Conservation (phyloP, 2,888 invertebrate genomes). For the Drosophila mercatorum region DNA sequence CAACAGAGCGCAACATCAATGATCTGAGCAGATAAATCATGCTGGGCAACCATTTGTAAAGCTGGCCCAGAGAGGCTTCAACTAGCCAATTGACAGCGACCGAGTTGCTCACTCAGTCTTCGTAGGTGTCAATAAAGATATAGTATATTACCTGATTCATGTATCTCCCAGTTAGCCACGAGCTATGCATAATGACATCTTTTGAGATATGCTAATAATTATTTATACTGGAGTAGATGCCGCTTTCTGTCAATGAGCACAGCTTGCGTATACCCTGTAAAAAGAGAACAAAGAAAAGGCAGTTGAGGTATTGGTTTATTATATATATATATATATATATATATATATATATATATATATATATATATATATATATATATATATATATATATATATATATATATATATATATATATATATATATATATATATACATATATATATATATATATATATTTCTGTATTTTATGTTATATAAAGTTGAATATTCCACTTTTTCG, state of each 20-base stretch:
- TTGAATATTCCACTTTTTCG: too few species aligned
- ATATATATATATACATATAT: too few species aligned
- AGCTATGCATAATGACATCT: constrained; percentile 34
- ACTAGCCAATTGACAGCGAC: constrained; percentile 2
- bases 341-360: too few species aligned
- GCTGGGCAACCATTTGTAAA: constrained; percentile 7
- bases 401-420: too few species aligned
- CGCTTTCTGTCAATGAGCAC: too few species aligned
- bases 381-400: too few species aligned
- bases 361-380: too few species aligned
- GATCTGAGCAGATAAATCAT: constrained; percentile 12
- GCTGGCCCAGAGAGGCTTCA: neutral
- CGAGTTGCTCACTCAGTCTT: constrained; percentile 3
- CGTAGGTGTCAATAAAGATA: constrained; percentile 33
- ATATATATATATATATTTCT: too few species aligned
- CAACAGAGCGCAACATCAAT: constrained; percentile 15
- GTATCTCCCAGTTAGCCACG: neutral
- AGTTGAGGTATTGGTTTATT: too few species aligned
- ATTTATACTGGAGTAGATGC: constrained; percentile 32
- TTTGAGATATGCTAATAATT: constrained; percentile 30
- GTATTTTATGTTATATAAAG: too few species aligned
- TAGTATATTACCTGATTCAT: constrained; percentile 22
- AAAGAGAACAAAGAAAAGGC: neutral
- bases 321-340: too few species aligned
- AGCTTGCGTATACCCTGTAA: constrained; percentile 4